These are phyloP conservation scores for Macropis europaea DNA, from an alignment of 2,888 invertebrate species.

Conservation along the genomic window DNA sequence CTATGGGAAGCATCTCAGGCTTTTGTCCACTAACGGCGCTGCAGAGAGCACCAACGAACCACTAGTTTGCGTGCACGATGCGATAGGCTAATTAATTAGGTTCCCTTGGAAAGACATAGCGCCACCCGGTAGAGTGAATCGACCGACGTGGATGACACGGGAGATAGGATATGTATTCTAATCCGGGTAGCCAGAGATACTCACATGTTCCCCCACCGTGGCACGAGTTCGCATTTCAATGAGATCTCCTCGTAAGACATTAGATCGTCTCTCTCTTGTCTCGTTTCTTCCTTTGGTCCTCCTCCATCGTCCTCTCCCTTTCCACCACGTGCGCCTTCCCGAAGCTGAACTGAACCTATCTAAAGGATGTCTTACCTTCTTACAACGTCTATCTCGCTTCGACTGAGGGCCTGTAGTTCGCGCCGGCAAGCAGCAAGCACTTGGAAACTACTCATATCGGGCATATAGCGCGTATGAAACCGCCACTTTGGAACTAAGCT, in stretches of 20 bases:
- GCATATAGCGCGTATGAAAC: conserved; percentile 67
- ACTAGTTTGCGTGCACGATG: conserved; percentile 54
- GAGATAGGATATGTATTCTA: conserved; percentile 65
- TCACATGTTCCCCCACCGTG: conserved; percentile 28
- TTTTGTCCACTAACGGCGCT: conserved; percentile 43
- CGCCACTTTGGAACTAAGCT: conserved; percentile 71
- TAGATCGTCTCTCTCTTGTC: conserved; percentile 34
- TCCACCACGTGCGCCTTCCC: conserved; percentile 16
- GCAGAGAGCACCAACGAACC: conserved; percentile 14
- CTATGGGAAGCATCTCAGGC: conserved; percentile 4
- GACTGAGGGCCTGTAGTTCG: conserved; percentile 17
- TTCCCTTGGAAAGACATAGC: conserved; percentile 45
- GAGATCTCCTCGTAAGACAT: conserved; percentile 51
- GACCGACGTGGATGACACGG: conserved; percentile 60
- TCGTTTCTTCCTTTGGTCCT: conserved; percentile 3
- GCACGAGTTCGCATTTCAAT: conserved; percentile 62
- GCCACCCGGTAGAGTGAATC: conserved; percentile 44
- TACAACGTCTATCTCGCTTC: conserved; percentile 17
- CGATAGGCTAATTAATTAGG: conserved; percentile 64
- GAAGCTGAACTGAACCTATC: conserved; percentile 23
- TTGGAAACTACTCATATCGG: conserved; percentile 65
- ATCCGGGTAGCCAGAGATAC: conserved; percentile 50
- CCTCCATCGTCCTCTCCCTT: conserved; percentile 10
- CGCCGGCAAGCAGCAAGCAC: conserved; percentile 45
- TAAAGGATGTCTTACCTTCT: conserved; percentile 8